Percentiles rank a stretch among this genome's conserved stretches.
Evolutionary conservation across 2,888 invertebrate genomes (phyloP).

Genomic region (Ametastegia equiseti): DNA sequence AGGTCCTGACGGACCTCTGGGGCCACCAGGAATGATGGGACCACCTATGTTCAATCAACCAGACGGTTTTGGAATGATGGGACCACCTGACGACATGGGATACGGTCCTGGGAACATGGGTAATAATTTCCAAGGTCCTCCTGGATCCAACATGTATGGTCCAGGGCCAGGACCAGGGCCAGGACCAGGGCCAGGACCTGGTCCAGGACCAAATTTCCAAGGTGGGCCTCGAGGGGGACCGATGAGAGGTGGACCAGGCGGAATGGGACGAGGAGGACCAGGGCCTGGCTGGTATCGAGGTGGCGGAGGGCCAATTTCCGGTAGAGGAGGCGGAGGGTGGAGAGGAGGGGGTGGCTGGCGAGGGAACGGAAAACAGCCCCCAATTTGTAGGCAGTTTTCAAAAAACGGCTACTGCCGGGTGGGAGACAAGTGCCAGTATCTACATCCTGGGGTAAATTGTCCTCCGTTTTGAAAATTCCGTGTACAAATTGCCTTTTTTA

Average conservation of each 20-base stretch:
- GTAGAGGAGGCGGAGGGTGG: slow-evolving; percentile 77
- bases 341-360: slow-evolving; percentile 77
- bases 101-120: slow-evolving; percentile 60
- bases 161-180: slow-evolving; percentile 68
- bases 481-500: slow-evolving; percentile 46
- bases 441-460: slow-evolving; percentile 86
- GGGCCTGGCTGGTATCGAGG: slow-evolving; percentile 72
- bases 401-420: slow-evolving; percentile 89
- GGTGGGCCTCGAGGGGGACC: slow-evolving; percentile 64
- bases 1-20: slow-evolving; percentile 61
- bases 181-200: slow-evolving; percentile 64
- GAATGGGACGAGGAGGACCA: slow-evolving; percentile 65
- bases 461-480: slow-evolving; percentile 73
- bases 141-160: slow-evolving; percentile 58
- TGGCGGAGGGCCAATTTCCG: slow-evolving; percentile 78
- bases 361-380: slow-evolving; percentile 70
- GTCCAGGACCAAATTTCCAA: slow-evolving; percentile 68
- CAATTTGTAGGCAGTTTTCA: slow-evolving; percentile 87
- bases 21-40: slow-evolving; percentile 72
- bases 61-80: slow-evolving; percentile 77
- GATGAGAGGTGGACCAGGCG: slow-evolving; percentile 63
- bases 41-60: slow-evolving; percentile 66
- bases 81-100: slow-evolving; percentile 70
- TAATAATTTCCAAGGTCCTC: slow-evolving; percentile 69
- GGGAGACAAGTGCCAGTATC: slow-evolving; percentile 89